phyloP scores from a whole-genome alignment of 2,113 vertebrate species.

The Peromyscus polionotus region DNA sequence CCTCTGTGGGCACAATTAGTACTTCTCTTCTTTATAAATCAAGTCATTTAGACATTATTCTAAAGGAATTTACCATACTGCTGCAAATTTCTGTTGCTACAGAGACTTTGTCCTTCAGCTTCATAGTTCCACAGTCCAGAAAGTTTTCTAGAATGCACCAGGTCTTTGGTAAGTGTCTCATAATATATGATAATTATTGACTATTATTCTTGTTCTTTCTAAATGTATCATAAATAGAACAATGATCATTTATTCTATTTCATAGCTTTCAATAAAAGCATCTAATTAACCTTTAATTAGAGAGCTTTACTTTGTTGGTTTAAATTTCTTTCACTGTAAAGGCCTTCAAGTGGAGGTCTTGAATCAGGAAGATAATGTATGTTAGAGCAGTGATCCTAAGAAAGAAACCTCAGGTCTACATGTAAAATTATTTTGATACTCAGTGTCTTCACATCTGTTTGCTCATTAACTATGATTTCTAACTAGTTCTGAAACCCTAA shows the following conservation, averaged over 20 bases:
- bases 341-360: neutral
- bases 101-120: neutral
- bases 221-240: neutral
- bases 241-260: neutral
- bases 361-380: neutral
- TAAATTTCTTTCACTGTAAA: neutral
- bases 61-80: neutral
- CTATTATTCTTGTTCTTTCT: neutral
- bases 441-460: neutral
- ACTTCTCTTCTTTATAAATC: neutral
- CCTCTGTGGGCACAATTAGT: neutral
- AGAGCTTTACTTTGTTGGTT: neutral
- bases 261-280: neutral
- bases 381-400: neutral
- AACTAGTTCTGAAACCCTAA: slow-evolving; percentile 56
- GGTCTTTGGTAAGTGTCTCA: neutral
- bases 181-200: neutral
- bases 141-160: neutral
- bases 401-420: neutral
- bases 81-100: neutral
- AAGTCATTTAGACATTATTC: neutral
- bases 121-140: neutral
- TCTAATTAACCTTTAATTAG: neutral
- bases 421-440: slow-evolving; percentile 54
- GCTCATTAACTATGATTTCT: slow-evolving; percentile 50